These are phyloP conservation scores for Hylaea fasciaria DNA, from an alignment of 2,888 invertebrate species.

Conservation along the genomic window DNA sequence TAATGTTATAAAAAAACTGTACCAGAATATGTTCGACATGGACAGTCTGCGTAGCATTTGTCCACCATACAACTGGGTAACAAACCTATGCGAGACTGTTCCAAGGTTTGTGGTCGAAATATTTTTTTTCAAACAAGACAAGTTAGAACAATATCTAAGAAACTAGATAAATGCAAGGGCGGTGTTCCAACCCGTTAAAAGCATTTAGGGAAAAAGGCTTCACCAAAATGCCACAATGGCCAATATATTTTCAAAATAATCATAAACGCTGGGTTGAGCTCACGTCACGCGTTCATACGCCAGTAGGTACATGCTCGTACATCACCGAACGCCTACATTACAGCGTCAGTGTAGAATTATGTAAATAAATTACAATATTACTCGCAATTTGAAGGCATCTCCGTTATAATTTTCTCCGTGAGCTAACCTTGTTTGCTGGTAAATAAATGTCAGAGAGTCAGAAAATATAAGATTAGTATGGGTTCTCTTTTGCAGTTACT, in stretches of 20 bases:
- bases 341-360: slow-evolving; percentile 9
- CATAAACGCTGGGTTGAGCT: slow-evolving; percentile 1
- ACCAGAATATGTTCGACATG: no score
- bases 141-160: no score
- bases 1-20: no score
- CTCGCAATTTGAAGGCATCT: slow-evolving; percentile 14
- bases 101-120: no score
- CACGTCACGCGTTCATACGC: slow-evolving; percentile 7
- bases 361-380: slow-evolving; percentile 22
- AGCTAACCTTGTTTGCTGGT: neutral
- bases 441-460: neutral
- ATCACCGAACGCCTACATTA: slow-evolving; percentile 5
- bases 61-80: no score
- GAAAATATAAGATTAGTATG: no score
- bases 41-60: no score
- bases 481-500: no score
- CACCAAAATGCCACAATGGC: slow-evolving; percentile 5
- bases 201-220: neutral
- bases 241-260: no score
- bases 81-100: no score
- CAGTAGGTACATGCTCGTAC: neutral
- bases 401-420: neutral
- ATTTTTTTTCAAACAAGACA: no score
- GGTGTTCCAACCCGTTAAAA: neutral
- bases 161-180: no score